phyloP scores from a whole-genome alignment of 2,113 vertebrate genomes.

The Sceloporus tristichus region DNA sequence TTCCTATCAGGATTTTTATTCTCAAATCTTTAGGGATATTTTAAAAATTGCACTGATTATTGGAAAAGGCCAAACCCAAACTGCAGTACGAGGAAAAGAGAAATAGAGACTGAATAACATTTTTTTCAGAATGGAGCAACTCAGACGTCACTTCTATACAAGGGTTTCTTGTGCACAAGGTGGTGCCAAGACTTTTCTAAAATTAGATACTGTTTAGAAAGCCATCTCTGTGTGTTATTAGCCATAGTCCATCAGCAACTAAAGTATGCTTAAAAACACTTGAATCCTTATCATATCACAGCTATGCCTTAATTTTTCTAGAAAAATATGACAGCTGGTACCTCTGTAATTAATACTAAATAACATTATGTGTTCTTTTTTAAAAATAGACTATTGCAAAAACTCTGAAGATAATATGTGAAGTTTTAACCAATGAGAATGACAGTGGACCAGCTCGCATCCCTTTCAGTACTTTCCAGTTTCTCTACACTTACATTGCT shows the following conservation, averaged over 20 bases:
- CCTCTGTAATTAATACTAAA: neutral
- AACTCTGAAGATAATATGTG: slow-evolving; percentile 74
- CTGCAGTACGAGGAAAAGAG: neutral
- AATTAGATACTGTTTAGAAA: neutral
- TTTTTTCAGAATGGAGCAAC: neutral
- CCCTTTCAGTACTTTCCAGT: slow-evolving; percentile 74
- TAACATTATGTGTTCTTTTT: slow-evolving; percentile 18
- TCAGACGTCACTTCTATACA: neutral
- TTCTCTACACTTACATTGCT: slow-evolving; percentile 76
- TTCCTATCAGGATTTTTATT: neutral
- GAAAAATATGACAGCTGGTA: neutral
- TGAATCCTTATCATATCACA: neutral
- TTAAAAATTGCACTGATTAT: neutral
- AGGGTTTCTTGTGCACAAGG: neutral
- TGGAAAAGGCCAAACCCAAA: neutral
- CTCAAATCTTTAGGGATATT: neutral
- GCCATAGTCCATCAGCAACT: neutral
- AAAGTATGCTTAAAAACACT: neutral
- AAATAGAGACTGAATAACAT: neutral
- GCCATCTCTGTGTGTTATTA: neutral
- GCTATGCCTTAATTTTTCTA: neutral
- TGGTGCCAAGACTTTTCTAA: neutral
- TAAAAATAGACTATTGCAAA: slow-evolving; percentile 75
- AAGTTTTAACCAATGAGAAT: slow-evolving; percentile 70
- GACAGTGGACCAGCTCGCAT: slow-evolving; percentile 66